Conservation (phyloP, 2,888 invertebrate genomes). For the Steinernema carpocapsae region DNA sequence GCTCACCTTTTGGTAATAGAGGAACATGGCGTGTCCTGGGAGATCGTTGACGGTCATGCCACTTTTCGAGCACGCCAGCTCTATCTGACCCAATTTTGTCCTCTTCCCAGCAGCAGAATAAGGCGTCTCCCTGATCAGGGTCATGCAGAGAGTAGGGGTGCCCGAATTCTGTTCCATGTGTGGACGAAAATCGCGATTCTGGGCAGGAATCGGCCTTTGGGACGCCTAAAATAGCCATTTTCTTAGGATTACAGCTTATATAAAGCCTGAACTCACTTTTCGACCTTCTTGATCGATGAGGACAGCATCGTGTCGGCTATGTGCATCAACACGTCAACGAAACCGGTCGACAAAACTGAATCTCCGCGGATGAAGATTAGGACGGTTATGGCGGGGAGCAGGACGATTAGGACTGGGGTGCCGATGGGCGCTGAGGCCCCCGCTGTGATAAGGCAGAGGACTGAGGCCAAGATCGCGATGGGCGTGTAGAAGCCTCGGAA, state of each 20-base stretch:
- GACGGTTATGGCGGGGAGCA: not conserved
- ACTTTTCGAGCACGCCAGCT: not conserved
- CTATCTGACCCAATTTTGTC: not conserved
- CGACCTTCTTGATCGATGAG: not conserved
- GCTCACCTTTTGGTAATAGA: constrained; percentile 14
- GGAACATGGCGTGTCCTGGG: constrained; percentile 9
- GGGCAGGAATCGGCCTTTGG: not conserved
- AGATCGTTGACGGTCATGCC: constrained; percentile 8
- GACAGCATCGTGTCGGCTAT: not conserved
- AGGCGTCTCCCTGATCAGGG: not conserved
- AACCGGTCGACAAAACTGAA: not conserved
- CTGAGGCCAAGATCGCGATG: not conserved
- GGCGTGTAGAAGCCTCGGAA: not conserved
- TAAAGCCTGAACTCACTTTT: not conserved
- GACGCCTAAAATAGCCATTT: not conserved
- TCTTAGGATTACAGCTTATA: too few relatives aligned
- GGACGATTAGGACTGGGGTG: not conserved
- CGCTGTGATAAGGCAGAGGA: not conserved
- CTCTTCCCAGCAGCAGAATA: not conserved
- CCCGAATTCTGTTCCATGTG: constrained; percentile 5
- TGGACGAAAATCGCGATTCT: constrained; percentile 7
- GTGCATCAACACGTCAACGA: not conserved
- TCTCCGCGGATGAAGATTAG: not conserved
- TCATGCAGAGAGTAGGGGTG: not conserved
- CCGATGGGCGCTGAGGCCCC: too few relatives aligned